Evolutionary conservation across 2,113 vertebrate species (phyloP), one percentile per base, ranked within the genome.

Genomic region (Taurulus bubalis): DNA sequence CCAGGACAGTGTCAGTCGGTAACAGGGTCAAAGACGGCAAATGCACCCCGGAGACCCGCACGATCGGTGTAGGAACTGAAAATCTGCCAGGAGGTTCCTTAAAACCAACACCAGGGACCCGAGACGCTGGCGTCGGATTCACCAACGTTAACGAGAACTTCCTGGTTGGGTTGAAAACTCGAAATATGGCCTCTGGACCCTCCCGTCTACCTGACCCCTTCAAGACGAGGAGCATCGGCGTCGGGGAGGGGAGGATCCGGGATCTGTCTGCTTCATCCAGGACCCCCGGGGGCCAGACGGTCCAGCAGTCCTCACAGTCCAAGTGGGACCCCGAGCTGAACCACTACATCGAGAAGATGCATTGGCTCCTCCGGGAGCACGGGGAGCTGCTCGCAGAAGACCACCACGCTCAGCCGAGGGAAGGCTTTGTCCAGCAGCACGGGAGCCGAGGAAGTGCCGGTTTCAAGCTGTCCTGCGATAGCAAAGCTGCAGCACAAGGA

Each of bases 121-220:
- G 95, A 94, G 97, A 99, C 81, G 92, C 85, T 3, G 96, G 97
- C 0, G 80, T 97, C 80, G 98, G 98, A 8, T 96, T 97, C 80
- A 95, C 96, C 42, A 97, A 89, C 45, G 60, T 99, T 82, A 69
- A 96, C 3, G 97, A 99, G 68, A 98, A 97, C 92, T 98, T 96
- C 53, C 87, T 99, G 60, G 93, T 99, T 64, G 98, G 98, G 26
- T 89, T 99, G 56, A 98, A 96, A 92, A 97, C 97, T 79, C 94
- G 97, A 58, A 98, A 96, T 87, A 99, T 99, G 85, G 98, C 97
- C 0, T 99, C 97, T 0, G 98, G 98, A 40, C 96, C 98, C 0
- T 96, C 97, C 3, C 94, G 91, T 0, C 69, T 94, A 0, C 91
- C 94, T 30, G 95, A 96, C 53, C 94, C 93, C 1, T 2, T 85